phyloP scores from a whole-genome alignment of 2,797 vertebrate species.

The Chelon auratus region DNA sequence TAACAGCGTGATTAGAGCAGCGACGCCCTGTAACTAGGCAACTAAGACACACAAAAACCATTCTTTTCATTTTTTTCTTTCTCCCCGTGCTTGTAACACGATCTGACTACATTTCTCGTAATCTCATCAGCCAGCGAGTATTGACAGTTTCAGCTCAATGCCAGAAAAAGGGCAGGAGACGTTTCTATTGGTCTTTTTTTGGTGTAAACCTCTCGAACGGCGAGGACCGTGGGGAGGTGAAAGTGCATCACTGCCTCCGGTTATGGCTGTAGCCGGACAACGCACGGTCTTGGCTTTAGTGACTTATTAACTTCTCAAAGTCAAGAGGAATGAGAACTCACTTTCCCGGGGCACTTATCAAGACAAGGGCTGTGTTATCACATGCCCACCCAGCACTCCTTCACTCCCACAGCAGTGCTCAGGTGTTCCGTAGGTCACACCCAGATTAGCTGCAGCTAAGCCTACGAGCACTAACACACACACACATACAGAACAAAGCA shows the following conservation, averaged over 20 bases:
- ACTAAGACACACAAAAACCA: constrained; percentile 70
- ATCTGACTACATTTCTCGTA: constrained; percentile 40
- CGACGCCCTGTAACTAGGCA: constrained; percentile 69
- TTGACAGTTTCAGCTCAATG: constrained; percentile 24
- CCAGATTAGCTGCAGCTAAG: constrained; percentile 67
- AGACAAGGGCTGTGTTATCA: constrained; percentile 56
- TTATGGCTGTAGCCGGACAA: neutral
- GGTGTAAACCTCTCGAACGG: too few species aligned
- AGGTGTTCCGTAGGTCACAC: constrained; percentile 70
- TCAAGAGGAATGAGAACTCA: neutral
- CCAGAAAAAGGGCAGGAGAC: constrained; percentile 38
- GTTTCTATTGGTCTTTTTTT: constrained; percentile 15
- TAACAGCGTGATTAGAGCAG: constrained; percentile 53
- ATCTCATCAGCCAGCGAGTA: constrained; percentile 45
- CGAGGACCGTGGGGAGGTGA: neutral
- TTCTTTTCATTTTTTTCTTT: neutral
- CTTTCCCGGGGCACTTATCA: constrained; percentile 14
- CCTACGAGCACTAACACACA: neutral
- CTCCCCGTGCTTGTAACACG: constrained; percentile 35
- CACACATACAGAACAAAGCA: constrained; percentile 3
- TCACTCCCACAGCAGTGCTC: constrained; percentile 35
- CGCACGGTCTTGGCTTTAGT: neutral
- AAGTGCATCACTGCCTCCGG: neutral
- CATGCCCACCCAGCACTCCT: constrained; percentile 50
- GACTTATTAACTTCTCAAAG: neutral